These are phyloP conservation scores for Monochamus alternatus DNA, from an alignment of 2,888 invertebrate genomes.

Conservation along the genomic window DNA sequence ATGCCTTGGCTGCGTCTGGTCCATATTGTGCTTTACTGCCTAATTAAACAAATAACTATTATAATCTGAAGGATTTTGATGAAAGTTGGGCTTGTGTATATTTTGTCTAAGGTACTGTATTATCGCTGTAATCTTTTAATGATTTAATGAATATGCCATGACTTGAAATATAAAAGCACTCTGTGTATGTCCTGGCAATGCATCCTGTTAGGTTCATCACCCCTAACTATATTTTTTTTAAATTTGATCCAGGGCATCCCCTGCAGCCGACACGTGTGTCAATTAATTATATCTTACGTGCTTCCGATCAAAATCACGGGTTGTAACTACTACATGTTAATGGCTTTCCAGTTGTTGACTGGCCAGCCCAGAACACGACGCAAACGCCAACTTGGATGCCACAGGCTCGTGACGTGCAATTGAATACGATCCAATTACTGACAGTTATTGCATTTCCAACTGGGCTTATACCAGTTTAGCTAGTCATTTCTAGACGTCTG, in stretches of 20 bases:
- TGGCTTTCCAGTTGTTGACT: background rate
- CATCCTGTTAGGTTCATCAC: background rate
- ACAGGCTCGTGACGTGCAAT: background rate
- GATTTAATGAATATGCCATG: background rate
- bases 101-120: too few species aligned
- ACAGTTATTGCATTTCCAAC: background rate
- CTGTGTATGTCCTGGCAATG: background rate
- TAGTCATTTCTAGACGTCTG: too few species aligned
- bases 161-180: background rate
- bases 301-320: constrained; percentile 1
- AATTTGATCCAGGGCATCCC: background rate
- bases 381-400: background rate
- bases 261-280: background rate
- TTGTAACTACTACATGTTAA: constrained; percentile 7
- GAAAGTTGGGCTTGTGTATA: too few species aligned
- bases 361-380: background rate
- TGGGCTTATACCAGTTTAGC: too few species aligned
- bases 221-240: background rate
- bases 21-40: too few species aligned
- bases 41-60: too few species aligned
- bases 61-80: too few species aligned
- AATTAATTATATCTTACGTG: constrained; percentile 6
- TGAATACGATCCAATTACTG: background rate
- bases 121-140: too few species aligned
- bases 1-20: too few species aligned